Evolutionary conservation across 2,113 vertebrate species (phyloP), one percentile per base, ranked within the genome.

Genomic region (Myrmecophaga tridactyla): DNA sequence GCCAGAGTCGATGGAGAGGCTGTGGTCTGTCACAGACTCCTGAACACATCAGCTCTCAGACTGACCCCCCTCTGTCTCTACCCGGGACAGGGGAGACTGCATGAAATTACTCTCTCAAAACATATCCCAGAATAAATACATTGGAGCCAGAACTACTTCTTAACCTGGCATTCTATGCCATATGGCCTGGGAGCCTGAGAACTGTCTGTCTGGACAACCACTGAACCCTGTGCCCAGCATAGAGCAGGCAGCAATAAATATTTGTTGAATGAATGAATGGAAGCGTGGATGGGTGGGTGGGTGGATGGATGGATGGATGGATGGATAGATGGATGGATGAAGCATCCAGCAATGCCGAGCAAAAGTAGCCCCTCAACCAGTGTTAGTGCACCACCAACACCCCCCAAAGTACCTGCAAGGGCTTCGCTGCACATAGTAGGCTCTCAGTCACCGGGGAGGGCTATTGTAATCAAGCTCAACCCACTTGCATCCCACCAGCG

Each of bases 371-470:
- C 65, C 41, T 73, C 25, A 23, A 3, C 46, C 94, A 17, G 72
- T 86, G 2, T 21, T 12, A 0, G 43, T 10, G 3, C 21, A 76
- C 31, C 20, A 15, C 21, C 36, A 25, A 18, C 20, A 1, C 36
- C 27, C 82, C 94, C 23, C 43, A 34, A 20, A 43, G 88, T 4
- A 1, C 83, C 51, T 0, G 56, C 83, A 6, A 60, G 41, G 78
- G 77, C 84, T 82, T 27, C 6, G 41, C 48, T 3, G 94, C 78
- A 11, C 96, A 92, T 85, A 95, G 96, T 94, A 90, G 95, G 97
- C 72, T 31, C 95, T 70, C 95, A 62, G 6, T 6, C 13, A 1
- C 46, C 41, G 2, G 46, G 41, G 48, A 73, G 43, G 6, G 86
- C 96, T 72, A 96, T 95, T 95, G 95, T 96, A 87, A 62, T 0